These are phyloP conservation scores for Macropodus opercularis DNA, from an alignment of 2,797 vertebrate genomes.

Conservation along the genomic window DNA sequence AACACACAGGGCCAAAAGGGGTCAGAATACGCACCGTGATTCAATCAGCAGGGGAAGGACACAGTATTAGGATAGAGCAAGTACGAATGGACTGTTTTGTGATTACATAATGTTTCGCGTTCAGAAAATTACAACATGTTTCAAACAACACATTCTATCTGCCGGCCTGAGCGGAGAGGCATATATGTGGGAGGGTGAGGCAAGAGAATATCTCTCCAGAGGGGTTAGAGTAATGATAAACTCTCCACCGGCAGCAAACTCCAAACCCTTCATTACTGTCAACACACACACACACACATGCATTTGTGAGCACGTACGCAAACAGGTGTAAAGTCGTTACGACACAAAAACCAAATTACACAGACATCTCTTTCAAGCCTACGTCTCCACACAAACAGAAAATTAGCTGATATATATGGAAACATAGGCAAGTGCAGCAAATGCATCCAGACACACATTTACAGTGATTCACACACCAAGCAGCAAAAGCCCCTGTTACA, in stretches of 20 bases:
- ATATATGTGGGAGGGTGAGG: constrained; percentile 56
- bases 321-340: constrained; percentile 37
- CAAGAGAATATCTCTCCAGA: constrained; percentile 54
- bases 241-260: constrained; percentile 54
- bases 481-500: constrained; percentile 37
- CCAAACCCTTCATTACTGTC: constrained; percentile 62
- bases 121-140: constrained; percentile 54
- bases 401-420: constrained; percentile 15
- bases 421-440: constrained; percentile 15
- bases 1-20: constrained; percentile 31
- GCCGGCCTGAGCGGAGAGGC: constrained; percentile 25
- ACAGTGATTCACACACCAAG: not conserved
- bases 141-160: constrained; percentile 53
- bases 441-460: constrained; percentile 1
- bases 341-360: not conserved
- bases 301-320: constrained; percentile 8
- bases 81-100: constrained; percentile 27
- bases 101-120: constrained; percentile 41
- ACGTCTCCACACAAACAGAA: constrained; percentile 30
- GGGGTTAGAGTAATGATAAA: constrained; percentile 74
- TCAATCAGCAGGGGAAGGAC: constrained; percentile 19
- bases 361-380: constrained; percentile 17
- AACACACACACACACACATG: constrained; percentile 13
- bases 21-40: constrained; percentile 28
- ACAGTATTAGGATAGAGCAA: constrained; percentile 10